phyloP scores from a whole-genome alignment of 2,888 invertebrate species.

The Pycnomerus fuliginosus region DNA sequence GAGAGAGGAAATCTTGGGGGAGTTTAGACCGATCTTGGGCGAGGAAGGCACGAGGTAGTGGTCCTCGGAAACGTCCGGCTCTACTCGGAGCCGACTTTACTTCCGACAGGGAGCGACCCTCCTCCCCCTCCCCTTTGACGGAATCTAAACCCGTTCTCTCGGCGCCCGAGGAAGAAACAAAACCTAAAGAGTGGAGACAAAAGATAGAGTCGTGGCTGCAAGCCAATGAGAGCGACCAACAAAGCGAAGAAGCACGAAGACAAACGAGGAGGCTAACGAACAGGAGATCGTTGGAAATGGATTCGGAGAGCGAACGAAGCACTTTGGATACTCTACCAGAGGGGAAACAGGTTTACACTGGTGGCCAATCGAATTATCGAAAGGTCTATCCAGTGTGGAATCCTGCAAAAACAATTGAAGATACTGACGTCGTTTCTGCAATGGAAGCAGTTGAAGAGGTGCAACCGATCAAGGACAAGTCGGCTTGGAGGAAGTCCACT shows the following conservation, averaged over 20 bases:
- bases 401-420: constrained; percentile 74
- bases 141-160: constrained; percentile 58
- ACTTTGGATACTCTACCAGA: constrained; percentile 75
- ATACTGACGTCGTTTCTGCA: constrained; percentile 78
- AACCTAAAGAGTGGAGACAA: constrained; percentile 77
- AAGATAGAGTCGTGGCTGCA: constrained; percentile 91
- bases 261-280: constrained; percentile 67
- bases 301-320: constrained; percentile 84
- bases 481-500: constrained; percentile 73
- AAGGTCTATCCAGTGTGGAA: constrained; percentile 77
- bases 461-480: constrained; percentile 74
- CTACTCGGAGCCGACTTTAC: constrained; percentile 71
- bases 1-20: constrained; percentile 82
- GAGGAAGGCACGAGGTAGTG: constrained; percentile 71
- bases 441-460: constrained; percentile 85
- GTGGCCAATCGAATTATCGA: constrained; percentile 56
- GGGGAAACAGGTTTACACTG: constrained; percentile 59
- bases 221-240: constrained; percentile 79
- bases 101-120: constrained; percentile 70
- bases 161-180: constrained; percentile 58
- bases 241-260: constrained; percentile 68
- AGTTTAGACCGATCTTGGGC: constrained; percentile 91
- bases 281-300: constrained; percentile 79
- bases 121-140: constrained; percentile 64
- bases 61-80: constrained; percentile 76